Percentiles rank a stretch among this genome's conserved stretches.
Conservation (phyloP, 2,888 invertebrate species). For the Anthophora plumipes region DNA sequence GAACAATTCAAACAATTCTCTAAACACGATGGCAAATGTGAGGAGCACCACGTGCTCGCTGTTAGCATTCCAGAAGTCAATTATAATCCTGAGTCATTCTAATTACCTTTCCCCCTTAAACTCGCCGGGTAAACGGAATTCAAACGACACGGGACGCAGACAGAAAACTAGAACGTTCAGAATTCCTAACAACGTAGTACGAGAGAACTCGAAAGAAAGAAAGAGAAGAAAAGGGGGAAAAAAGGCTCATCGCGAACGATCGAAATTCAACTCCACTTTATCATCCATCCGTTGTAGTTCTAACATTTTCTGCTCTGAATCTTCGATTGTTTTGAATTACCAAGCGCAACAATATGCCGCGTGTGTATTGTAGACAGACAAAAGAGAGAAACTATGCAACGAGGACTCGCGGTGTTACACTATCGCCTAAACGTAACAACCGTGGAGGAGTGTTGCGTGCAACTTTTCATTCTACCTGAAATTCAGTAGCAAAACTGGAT, state of each 20-base stretch:
- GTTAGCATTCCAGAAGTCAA: conserved; percentile 3
- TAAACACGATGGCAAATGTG: neutral
- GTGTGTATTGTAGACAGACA: too few species aligned
- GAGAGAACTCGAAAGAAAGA: neutral
- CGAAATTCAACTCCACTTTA: neutral
- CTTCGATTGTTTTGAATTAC: neutral
- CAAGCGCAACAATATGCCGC: neutral
- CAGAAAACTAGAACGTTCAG: neutral
- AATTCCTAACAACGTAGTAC: neutral
- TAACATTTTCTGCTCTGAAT: conserved; percentile 4
- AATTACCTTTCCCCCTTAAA: neutral
- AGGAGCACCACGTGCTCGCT: neutral
- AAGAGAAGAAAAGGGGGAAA: too few species aligned
- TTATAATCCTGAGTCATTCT: neutral
- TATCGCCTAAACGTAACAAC: conserved; percentile 15
- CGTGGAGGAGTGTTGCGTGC: conserved; percentile 28
- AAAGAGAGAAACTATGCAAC: neutral
- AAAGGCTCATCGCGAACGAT: neutral
- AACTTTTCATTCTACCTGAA: conserved; percentile 8
- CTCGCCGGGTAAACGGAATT: neutral
- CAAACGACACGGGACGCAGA: neutral
- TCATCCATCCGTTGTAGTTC: neutral
- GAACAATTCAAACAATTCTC: neutral
- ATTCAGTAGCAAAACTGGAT: conserved; percentile 6
- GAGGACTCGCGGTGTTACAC: neutral